Conservation (phyloP, 2,888 invertebrate species). For the Tuberolachnus salignus region DNA sequence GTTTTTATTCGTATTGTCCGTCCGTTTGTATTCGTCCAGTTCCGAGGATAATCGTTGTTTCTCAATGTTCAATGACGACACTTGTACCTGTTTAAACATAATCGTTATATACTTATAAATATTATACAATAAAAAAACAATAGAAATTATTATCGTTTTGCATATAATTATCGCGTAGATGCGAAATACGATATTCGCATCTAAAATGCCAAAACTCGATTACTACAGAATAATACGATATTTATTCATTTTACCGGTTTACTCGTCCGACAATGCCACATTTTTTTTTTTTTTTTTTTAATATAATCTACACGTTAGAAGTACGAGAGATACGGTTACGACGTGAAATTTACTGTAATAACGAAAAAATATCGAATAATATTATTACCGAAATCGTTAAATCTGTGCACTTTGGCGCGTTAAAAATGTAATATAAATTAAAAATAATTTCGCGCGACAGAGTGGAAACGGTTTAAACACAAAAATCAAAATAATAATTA, state of each 20-base stretch:
- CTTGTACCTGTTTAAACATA: constrained; percentile 10
- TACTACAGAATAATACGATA: too few species aligned
- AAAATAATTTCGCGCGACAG: constrained; percentile 26
- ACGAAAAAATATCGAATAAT: constrained; percentile 4
- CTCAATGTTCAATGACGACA: constrained; percentile 35
- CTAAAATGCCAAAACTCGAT: too few species aligned
- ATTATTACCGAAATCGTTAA: not conserved
- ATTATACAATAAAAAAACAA: not conserved
- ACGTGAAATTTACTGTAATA: not conserved
- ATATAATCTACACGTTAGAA: not conserved
- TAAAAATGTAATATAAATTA: constrained; percentile 18
- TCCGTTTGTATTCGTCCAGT: constrained; percentile 23
- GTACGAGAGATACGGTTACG: not conserved
- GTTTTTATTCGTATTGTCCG: constrained; percentile 13
- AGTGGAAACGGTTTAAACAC: constrained; percentile 9
- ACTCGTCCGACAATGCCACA: not conserved
- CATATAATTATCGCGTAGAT: too few species aligned
- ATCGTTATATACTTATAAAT: not conserved
- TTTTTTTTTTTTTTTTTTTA: not conserved
- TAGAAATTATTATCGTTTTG: too few species aligned
- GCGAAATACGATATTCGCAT: too few species aligned
- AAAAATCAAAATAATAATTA: too few species aligned
- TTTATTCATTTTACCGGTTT: too few species aligned
- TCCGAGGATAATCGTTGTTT: constrained; percentile 24
- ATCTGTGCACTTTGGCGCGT: not conserved